Percentiles rank a stretch among this genome's conserved stretches.
Evolutionary conservation across 2,888 invertebrate genomes (phyloP).

Genomic region (Drosophila recens): DNA sequence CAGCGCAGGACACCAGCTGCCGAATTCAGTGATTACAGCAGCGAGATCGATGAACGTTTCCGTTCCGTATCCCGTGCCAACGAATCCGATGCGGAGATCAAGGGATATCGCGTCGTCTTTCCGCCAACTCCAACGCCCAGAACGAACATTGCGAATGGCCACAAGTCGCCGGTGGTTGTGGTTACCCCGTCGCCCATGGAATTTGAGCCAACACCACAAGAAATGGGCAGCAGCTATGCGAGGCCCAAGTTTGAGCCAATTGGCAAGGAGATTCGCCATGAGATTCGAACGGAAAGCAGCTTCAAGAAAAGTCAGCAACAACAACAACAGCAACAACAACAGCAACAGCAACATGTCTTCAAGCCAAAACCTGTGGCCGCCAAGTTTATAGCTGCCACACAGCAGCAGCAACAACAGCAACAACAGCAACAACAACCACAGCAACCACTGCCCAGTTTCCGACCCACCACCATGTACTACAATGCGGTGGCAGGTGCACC

Average conservation of each 20-base stretch:
- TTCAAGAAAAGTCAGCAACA: conserved; percentile 64
- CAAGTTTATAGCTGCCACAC: conserved; percentile 84
- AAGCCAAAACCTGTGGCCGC: conserved; percentile 87
- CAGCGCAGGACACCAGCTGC: conserved; percentile 85
- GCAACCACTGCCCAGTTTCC: conserved; percentile 85
- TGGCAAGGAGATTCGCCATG: conserved; percentile 84
- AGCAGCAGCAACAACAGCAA: conserved; percentile 83
- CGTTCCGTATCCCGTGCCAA: conserved; percentile 88
- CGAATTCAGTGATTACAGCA: conserved; percentile 90
- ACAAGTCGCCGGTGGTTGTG: conserved; percentile 86
- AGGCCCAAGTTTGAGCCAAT: conserved; percentile 88
- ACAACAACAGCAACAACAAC: conserved; percentile 71
- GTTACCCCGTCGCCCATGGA: conserved; percentile 86
- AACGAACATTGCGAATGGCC: conserved; percentile 85
- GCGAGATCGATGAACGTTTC: conserved; percentile 89
- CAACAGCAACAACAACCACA: conserved; percentile 73
- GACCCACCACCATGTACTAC: conserved; percentile 86
- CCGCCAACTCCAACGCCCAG: conserved; percentile 86
- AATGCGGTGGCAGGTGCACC: conserved; percentile 87
- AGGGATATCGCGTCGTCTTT: conserved; percentile 87
- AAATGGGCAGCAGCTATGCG: conserved; percentile 80
- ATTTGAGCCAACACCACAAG: conserved; percentile 86
- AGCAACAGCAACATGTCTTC: conserved; percentile 85
- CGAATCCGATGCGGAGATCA: conserved; percentile 86
- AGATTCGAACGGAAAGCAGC: conserved; percentile 69